Base-by-base conservation (phyloP, 2,888 invertebrate genomes). In the Lasioglossum pauxillum region DNA sequence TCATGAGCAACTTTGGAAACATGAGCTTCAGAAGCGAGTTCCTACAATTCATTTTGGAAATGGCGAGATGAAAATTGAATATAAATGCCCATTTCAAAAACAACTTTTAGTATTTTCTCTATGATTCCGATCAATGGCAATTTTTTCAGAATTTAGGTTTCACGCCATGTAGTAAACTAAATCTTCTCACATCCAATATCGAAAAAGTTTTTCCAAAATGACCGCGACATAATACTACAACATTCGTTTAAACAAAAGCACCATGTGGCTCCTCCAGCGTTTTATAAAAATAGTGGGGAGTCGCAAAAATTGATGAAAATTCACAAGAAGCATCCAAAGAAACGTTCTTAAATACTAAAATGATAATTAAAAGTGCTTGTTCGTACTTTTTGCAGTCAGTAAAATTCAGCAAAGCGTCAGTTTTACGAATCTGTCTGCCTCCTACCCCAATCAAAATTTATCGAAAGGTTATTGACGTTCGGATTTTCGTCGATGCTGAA, bases 1-100 rank as follows among this genome's bases (percentile, higher is more conserved):
- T 71, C 69, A 71, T 67, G 35, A 67, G 35, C 67, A 35, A 67
- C 67, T 67, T 35, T 35, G 67, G 35, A 67, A 35, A 67, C 67
- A 35, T 67, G 67, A 67, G 67, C 23, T 38, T 10, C 19, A 38
- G 19, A 67, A 38, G 10, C 10, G 35, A 35, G 23, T 67, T 67
- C 10, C 67, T 1, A 38, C 35, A 67, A 35, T 64, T 31, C 31
- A 64, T 64, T 31, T 31, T 16, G 31, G 16, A 2, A 16, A 31
- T 2, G 0, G 7, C 64, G 16, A 31, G 31, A 64, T 64, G 64
- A 64, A n/a, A 31, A 64, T 64, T 64, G 31, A 64, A 64, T 64
- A 31, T 31, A 64, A 31, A 64, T 64, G 16, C 16, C 46, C 46
- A 5, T 16, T 16, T 16, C 46, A 16, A 16, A 46, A 46, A 16